Percentiles rank a stretch among this genome's conserved stretches.
Conservation (phyloP, 2,888 invertebrate species). For the Venustoraphidia nigricollis region DNA sequence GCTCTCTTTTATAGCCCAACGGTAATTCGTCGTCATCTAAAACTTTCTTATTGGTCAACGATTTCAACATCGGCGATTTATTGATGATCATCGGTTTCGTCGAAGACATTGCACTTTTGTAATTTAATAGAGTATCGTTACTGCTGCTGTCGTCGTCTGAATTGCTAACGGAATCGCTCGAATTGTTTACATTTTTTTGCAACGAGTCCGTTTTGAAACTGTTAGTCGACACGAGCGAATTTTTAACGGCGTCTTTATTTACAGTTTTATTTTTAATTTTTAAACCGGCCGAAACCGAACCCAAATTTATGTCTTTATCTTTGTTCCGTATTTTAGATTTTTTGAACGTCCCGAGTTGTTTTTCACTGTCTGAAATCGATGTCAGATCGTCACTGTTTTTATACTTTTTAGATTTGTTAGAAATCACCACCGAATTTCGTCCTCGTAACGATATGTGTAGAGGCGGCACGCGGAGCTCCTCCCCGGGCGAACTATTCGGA, state of each 20-base stretch:
- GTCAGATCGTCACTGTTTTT: slow-evolving; percentile 26
- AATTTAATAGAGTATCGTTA: no score
- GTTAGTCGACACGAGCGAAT: no score
- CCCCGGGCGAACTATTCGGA: slow-evolving; percentile 20
- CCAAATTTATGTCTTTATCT: slow-evolving; percentile 14
- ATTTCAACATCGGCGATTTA: no score
- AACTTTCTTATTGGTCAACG: background rate
- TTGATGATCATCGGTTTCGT: no score
- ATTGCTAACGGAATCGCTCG: no score
- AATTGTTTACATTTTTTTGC: no score
- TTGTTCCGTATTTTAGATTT: slow-evolving; percentile 20
- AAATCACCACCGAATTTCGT: slow-evolving; percentile 72
- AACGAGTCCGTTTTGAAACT: no score
- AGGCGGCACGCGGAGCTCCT: slow-evolving; percentile 74
- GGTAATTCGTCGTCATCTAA: slow-evolving; percentile 13
- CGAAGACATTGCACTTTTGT: no score
- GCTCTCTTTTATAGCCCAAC: slow-evolving; percentile 13
- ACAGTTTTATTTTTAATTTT: no score
- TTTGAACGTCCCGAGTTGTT: slow-evolving; percentile 18
- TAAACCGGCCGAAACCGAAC: no score
- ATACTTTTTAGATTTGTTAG: slow-evolving; percentile 48
- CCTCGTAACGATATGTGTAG: slow-evolving; percentile 76
- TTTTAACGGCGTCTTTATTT: no score
- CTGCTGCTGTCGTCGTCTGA: no score
- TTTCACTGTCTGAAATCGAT: slow-evolving; percentile 3